phyloP scores from a whole-genome alignment of 2,113 vertebrate species.

The Vulpes ferrilata region DNA sequence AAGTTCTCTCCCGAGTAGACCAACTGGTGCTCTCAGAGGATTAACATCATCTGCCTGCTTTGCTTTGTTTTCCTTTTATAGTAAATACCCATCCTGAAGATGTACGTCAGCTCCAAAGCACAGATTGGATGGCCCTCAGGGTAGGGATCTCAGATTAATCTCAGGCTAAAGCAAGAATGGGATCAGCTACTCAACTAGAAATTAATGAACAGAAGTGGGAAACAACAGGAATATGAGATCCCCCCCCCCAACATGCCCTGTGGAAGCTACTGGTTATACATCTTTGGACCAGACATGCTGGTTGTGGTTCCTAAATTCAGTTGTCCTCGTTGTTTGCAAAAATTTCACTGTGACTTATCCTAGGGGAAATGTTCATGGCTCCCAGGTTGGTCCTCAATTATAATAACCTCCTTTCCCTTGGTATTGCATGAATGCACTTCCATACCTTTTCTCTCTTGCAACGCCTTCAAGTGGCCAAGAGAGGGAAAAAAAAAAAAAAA shows the following conservation, averaged over 20 bases:
- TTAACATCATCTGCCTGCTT: background rate
- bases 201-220: background rate
- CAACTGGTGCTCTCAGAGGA: constrained; percentile 12
- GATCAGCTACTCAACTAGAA: background rate
- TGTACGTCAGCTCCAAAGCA: background rate
- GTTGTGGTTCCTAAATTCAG: constrained; percentile 40
- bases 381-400: background rate
- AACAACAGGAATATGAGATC: background rate
- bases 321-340: constrained; percentile 28
- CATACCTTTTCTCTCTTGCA: background rate
- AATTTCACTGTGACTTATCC: background rate
- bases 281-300: constrained; percentile 11
- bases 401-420: background rate
- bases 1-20: constrained; percentile 43
- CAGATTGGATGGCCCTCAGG: background rate
- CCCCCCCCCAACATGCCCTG: background rate
- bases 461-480: background rate
- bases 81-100: background rate
- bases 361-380: background rate
- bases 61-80: constrained; percentile 37
- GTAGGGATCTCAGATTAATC: background rate
- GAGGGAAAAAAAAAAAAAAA: background rate
- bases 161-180: background rate
- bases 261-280: background rate
- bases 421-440: background rate